Conservation (phyloP, 2,797 vertebrate species). For the Bufotes viridis region DNA sequence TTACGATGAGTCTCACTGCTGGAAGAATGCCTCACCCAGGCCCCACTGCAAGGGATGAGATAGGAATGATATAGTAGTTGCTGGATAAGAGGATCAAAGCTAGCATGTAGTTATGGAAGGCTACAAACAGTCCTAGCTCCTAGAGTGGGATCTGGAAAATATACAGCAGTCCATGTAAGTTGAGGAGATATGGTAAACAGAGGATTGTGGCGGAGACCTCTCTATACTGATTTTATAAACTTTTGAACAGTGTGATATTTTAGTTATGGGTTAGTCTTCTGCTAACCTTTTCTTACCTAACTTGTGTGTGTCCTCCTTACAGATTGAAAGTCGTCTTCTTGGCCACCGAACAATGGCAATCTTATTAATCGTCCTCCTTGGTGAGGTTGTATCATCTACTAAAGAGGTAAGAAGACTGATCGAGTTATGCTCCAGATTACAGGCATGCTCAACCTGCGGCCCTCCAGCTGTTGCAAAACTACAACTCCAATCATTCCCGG, state of each 20-base stretch:
- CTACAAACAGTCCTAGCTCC: neutral
- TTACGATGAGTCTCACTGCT: neutral
- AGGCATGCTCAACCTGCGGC: no score
- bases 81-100: neutral
- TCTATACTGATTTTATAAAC: neutral
- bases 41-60: neutral
- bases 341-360: neutral
- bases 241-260: neutral
- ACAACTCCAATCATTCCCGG: no score
- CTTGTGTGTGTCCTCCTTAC: neutral
- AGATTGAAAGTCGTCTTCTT: conserved; percentile 2
- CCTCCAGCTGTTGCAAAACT: no score
- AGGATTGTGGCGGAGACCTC: neutral
- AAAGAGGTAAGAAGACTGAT: conserved; percentile 29
- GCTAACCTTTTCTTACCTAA: neutral
- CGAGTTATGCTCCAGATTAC: neutral
- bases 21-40: neutral
- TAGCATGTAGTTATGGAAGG: neutral
- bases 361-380: conserved; percentile 36
- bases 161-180: neutral
- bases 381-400: conserved; percentile 18
- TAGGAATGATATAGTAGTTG: neutral
- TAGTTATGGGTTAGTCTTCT: neutral
- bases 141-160: neutral
- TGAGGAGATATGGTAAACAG: neutral